phyloP scores from a whole-genome alignment of 2,888 invertebrate genomes.

The Koerneria pararmatus region DNA sequence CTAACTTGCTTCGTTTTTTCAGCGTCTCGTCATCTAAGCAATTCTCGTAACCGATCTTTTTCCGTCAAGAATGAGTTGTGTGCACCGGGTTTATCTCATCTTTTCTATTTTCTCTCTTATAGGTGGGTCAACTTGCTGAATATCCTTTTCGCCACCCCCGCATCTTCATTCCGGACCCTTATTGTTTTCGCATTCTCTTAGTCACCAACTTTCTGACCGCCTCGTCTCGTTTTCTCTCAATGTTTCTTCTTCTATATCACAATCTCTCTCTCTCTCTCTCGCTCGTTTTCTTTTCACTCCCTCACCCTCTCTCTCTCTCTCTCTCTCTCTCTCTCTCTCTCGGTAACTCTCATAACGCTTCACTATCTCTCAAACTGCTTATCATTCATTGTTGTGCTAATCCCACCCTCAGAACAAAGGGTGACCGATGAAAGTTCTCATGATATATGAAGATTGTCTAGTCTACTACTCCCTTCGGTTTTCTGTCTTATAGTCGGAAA shows the following conservation, averaged over 20 bases:
- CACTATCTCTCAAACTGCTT: too few species aligned
- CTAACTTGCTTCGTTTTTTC: neutral
- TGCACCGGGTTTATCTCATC: too few species aligned
- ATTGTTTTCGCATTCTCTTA: slow-evolving; percentile 25
- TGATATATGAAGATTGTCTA: too few species aligned
- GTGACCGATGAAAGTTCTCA: too few species aligned
- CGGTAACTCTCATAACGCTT: too few species aligned
- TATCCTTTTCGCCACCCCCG: too few species aligned
- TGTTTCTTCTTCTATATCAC: slow-evolving; percentile 3
- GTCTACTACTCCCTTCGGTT: too few species aligned
- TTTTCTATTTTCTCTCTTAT: too few species aligned
- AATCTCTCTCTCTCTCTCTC: slow-evolving; percentile 1
- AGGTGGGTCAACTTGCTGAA: too few species aligned
- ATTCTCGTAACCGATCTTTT: neutral
- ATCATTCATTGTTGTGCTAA: too few species aligned
- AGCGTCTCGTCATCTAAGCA: neutral
- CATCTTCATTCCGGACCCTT: slow-evolving; percentile 28
- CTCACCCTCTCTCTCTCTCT: slow-evolving; percentile 26
- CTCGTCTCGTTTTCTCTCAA: slow-evolving; percentile 19
- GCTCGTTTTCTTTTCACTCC: slow-evolving; percentile 25
- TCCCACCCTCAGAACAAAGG: too few species aligned
- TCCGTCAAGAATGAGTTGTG: neutral
- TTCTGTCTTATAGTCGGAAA: too few species aligned
- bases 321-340: slow-evolving; percentile 13
- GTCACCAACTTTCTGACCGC: slow-evolving; percentile 27